Conservation (phyloP, 2,113 vertebrate genomes). For the Prinia subflava region DNA sequence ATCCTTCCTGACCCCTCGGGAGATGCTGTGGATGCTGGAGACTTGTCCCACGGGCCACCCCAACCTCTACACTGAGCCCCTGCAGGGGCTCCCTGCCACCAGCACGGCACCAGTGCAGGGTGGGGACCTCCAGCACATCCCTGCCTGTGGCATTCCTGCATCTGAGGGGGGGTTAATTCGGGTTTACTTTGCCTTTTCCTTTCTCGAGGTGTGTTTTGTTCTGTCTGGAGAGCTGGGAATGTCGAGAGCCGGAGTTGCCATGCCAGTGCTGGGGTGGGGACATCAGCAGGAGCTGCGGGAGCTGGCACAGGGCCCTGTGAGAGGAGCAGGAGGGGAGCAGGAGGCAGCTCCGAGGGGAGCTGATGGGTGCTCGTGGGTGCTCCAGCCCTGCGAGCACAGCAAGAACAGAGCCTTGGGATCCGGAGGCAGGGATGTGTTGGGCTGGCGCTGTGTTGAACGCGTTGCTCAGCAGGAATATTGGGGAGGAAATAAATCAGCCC, state of each 20-base stretch:
- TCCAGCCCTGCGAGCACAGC: not conserved
- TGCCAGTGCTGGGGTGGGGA: not conserved
- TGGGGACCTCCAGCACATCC: not conserved
- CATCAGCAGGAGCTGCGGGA: not conserved
- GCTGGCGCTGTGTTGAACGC: not conserved
- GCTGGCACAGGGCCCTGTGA: not conserved
- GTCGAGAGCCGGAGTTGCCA: not conserved
- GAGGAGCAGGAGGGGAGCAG: not conserved
- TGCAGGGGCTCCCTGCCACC: not conserved
- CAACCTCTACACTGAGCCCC: not conserved
- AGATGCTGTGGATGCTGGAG: not conserved
- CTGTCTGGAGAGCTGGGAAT: not conserved
- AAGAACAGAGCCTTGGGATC: not conserved
- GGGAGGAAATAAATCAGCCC: not conserved
- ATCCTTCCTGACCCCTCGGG: accelerated
- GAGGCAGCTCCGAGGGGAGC: not conserved
- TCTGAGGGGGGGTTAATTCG: not conserved
- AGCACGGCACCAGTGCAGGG: accelerated
- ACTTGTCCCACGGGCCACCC: not conserved
- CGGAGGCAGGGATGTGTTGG: not conserved
- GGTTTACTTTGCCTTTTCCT: not conserved
- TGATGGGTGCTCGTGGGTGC: not conserved
- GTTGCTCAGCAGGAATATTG: not conserved
- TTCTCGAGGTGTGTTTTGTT: not conserved
- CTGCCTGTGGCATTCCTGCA: not conserved